Evolutionary conservation across 1,140 invertebrate species (phyloP).

Genomic region (Eulimnadia texana): DNA sequence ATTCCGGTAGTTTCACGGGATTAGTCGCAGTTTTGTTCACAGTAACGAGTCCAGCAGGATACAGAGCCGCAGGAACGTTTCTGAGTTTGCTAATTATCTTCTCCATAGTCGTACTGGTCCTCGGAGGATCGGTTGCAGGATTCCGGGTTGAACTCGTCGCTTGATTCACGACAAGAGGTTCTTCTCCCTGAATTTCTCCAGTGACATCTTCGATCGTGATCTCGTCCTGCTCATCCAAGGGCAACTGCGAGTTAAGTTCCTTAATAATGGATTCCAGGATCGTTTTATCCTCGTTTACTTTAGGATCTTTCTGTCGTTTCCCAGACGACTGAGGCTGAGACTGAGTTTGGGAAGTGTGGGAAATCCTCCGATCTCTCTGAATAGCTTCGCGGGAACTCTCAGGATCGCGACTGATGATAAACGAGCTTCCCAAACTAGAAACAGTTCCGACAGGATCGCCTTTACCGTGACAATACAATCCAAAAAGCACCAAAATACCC

Average conservation of each 20-base stretch:
- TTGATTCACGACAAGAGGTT: neutral
- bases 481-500: neutral
- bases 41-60: neutral
- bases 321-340: too few species aligned
- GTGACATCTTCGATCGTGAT: neutral
- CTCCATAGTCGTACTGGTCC: neutral
- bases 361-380: neutral
- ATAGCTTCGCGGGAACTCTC: neutral
- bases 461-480: neutral
- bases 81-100: neutral
- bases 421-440: neutral
- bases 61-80: neutral
- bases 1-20: neutral
- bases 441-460: neutral
- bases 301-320: too few species aligned
- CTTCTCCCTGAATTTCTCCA: neutral
- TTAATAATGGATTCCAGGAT: neutral
- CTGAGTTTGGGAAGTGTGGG: too few species aligned
- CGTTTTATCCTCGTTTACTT: too few species aligned
- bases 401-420: neutral
- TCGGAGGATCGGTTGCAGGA: neutral
- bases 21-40: neutral
- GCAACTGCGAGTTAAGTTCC: neutral
- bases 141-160: neutral
- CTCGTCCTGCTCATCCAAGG: neutral